Evolutionary conservation across 2,113 vertebrate species (phyloP).

Genomic region (Mystacornis crossleyi): DNA sequence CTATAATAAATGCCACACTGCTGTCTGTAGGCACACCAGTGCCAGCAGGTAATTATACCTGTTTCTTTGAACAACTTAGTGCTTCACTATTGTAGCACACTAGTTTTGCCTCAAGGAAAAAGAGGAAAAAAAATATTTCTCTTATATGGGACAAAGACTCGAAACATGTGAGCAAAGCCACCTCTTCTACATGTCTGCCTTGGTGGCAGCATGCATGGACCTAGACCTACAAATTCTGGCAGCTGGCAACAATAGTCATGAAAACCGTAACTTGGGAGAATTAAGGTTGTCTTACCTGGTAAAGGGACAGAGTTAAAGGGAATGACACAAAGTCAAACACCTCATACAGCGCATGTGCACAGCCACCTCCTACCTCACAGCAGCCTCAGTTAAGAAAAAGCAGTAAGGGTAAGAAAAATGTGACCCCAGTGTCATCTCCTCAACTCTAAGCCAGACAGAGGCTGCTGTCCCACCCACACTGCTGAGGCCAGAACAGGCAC

Average conservation of each 20-base stretch:
- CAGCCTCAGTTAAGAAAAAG: background rate
- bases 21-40: background rate
- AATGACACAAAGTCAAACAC: background rate
- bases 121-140: background rate
- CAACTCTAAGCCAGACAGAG: background rate
- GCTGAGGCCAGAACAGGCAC: background rate
- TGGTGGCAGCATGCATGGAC: background rate
- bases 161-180: fast-evolving
- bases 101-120: background rate
- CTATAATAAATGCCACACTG: background rate
- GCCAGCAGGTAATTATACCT: background rate
- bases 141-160: background rate
- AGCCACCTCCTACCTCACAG: background rate
- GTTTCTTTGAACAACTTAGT: background rate
- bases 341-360: background rate
- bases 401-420: background rate
- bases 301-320: background rate
- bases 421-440: background rate
- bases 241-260: background rate
- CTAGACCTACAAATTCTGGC: background rate
- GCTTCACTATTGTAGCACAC: background rate
- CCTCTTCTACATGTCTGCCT: background rate
- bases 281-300: background rate
- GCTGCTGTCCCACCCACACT: background rate
- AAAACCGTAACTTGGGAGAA: background rate